Conservation (phyloP, 2,113 vertebrate genomes). For the Ornithorhynchus anatinus region DNA sequence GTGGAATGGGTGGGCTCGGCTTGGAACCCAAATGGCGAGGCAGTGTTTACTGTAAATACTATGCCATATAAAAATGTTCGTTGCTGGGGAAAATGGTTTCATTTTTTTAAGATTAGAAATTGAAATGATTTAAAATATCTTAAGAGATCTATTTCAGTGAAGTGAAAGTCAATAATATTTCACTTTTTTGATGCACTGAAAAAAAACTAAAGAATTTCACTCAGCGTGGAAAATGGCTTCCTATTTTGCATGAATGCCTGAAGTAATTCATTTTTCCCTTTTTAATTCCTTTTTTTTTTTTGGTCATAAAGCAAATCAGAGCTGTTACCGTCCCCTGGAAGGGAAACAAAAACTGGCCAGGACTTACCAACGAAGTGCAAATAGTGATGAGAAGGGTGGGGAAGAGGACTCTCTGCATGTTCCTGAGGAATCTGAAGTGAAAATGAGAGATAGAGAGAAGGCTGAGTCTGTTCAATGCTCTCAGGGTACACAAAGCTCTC, state of each 20-base stretch:
- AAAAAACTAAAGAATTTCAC: constrained; percentile 24
- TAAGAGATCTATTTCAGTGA: background rate
- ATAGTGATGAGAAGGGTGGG: constrained; percentile 71
- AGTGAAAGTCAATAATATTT: background rate
- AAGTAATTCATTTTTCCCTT: background rate
- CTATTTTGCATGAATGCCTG: constrained; percentile 7
- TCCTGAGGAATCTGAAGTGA: constrained; percentile 52
- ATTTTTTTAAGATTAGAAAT: background rate
- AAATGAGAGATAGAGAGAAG: constrained; percentile 59
- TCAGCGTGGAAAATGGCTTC: constrained; percentile 34
- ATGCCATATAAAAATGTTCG: background rate
- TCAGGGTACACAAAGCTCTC: constrained; percentile 83
- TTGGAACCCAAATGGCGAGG: background rate
- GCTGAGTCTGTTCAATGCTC: constrained; percentile 63
- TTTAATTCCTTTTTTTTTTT: background rate
- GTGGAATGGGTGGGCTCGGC: background rate
- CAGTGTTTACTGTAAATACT: background rate
- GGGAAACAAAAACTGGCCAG: constrained; percentile 20
- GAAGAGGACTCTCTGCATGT: constrained; percentile 82
- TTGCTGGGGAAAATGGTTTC: background rate
- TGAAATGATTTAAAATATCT: background rate
- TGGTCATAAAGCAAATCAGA: constrained; percentile 28
- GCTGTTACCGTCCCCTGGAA: background rate
- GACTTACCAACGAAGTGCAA: constrained; percentile 82
- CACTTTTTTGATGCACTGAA: background rate